Evolutionary conservation across 2,888 invertebrate species (phyloP), one percentile per base, ranked within the genome.

Genomic region (Resseliella maxima): DNA sequence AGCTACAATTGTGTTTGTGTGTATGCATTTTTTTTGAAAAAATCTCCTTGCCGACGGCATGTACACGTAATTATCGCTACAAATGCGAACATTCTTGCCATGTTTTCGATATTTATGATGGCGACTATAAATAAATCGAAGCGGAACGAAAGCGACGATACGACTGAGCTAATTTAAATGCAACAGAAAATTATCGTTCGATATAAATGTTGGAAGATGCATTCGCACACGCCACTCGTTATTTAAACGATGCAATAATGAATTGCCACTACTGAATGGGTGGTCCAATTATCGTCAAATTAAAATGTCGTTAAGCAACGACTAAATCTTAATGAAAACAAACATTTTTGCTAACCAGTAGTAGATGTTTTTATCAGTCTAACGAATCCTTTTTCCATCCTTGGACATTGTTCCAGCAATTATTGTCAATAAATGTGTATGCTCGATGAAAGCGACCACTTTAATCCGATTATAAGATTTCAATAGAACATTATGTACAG

Each of bases 281-380:
- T 83, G 83, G 38, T 83, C 83, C 38, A 83, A 83, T 83, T 83
- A 83, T 83, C 83, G 38, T 83, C 38, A 83, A 83, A 83, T 83
- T 83, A 83, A 83, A 83, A 83, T 38, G 38, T 83, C 83, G 83
- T 83, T 83, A 83, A 38, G 38, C 83, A 38, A 38, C 83, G 83
- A 83, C 36, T 83, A 24, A 83, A 83, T 83, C 27, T 72, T 72
- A 15, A 72, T 27, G 31, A 72, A 31, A 72, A 72, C 72, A 72
- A 27, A 72, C 72, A 72, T 27, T 31, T 6, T 3, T 15, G 12
- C 10, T 31, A 18, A 31, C 15, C 35, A 31, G 27, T 27, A 50
- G 46, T 50, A 2, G 46, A 1, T 1, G 8, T 50, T 50, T 50
- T 41, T 41, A 41, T 8, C 41, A 12, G 24, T 35, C 18, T 18